Evolutionary conservation across 2,797 vertebrate species (phyloP), one percentile per base, ranked within the genome.

Genomic region (Cirrhinus mrigala): DNA sequence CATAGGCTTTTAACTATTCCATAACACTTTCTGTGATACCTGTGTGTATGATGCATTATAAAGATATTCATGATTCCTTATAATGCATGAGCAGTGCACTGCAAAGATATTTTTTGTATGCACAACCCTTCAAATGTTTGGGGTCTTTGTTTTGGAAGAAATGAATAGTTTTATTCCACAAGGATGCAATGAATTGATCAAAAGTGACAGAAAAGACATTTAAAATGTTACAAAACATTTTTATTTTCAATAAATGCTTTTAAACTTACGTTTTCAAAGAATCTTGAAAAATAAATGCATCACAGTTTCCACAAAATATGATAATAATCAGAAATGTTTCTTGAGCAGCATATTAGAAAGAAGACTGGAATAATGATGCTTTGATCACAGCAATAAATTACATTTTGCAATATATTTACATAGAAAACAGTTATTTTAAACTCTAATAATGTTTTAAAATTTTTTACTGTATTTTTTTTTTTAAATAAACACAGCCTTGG

Each of bases 1-100:
- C 74, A 58, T 40, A 40, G 22, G 20, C 50, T 16, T 58, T 58
- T 24, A 60, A 40, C 48, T 78, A 0, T 33, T 54, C 27, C 3
- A 7, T 24, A 29, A 60, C 71, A 14, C 27, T 76, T 64, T 62
- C 12, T 50, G 73, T 40, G 48, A 83, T 54, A 16, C 48, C 46
- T 75, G 71, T 83, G 70, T 60, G 16, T 20, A 18, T 62, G 44
- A 52, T 76, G 22, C 10, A 40, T 83, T 40, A 75, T 40, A 37
- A 46, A 46, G 0, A 9, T 46, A 10, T 46, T 46, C 54, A 3
- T 29, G 50, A 11, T 74, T 58, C 10, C 40, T 82, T 62, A 10
- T 82, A 48, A 74, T 62, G 68, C 68, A 40, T 4, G 18, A 18
- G 24, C 8, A 73, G 3, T 48, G 44, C 48, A 44, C 46, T 37